These are phyloP conservation scores for Brachyistius frenatus DNA, from an alignment of 2,113 vertebrate species.

Conservation along the genomic window DNA sequence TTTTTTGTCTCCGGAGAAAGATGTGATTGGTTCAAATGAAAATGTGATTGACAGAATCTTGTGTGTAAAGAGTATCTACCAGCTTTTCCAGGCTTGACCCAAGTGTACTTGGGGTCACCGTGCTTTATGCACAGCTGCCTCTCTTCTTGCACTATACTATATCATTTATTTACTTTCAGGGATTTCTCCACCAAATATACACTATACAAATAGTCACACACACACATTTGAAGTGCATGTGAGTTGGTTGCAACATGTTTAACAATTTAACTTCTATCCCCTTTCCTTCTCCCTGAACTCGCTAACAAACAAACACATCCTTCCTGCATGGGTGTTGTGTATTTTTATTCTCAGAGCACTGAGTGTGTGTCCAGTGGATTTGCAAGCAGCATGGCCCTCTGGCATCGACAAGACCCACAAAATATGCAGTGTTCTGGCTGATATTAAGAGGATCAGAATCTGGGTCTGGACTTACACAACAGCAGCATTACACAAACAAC, in stretches of 20 bases:
- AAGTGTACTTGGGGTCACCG: not conserved
- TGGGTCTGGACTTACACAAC: slow-evolving; percentile 63
- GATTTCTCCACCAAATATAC: slow-evolving; percentile 1
- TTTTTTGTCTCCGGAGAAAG: not conserved
- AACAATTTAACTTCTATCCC: slow-evolving; percentile 28
- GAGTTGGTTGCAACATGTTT: slow-evolving; percentile 35
- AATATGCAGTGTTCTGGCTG: slow-evolving; percentile 46
- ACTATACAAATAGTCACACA: slow-evolving; percentile 11
- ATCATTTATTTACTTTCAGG: not conserved
- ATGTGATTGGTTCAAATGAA: not conserved
- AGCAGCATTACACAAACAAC: slow-evolving; percentile 67
- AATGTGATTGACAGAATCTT: slow-evolving; percentile 7
- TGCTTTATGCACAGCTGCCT: not conserved
- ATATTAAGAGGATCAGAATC: slow-evolving; percentile 79
- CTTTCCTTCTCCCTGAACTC: slow-evolving; percentile 34
- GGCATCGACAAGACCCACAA: slow-evolving; percentile 9
- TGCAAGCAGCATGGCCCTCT: not conserved
- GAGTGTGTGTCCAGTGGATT: not conserved
- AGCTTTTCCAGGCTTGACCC: not conserved
- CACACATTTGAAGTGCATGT: not conserved
- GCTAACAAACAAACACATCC: slow-evolving; percentile 60
- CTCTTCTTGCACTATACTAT: not conserved
- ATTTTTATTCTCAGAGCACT: slow-evolving; percentile 28
- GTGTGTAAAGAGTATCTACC: not conserved
- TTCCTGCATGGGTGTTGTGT: slow-evolving; percentile 53